A percentile compares a stretch with the other conserved stretches of the same genome.
Evolutionary conservation across 2,113 vertebrate species (phyloP).

Genomic region (Platichthys stellatus): DNA sequence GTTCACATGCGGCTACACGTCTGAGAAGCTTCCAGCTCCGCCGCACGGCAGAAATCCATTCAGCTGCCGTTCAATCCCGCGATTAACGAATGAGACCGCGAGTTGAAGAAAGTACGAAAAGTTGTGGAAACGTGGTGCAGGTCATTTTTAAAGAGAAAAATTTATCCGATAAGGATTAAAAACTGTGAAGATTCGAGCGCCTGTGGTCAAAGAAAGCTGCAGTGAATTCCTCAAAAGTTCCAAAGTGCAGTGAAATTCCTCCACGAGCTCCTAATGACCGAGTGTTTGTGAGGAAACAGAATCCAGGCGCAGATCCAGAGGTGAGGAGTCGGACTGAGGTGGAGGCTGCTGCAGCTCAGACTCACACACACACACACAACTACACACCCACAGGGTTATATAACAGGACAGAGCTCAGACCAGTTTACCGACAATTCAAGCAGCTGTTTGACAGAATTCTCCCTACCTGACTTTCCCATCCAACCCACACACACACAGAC

Average conservation of each 20-base stretch:
- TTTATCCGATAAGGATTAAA: background rate
- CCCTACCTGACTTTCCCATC: constrained; percentile 53
- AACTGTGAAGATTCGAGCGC: constrained; percentile 3
- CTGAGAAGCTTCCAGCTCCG: constrained; percentile 34
- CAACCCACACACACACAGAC: constrained; percentile 1
- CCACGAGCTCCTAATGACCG: constrained; percentile 19
- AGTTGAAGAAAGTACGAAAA: background rate
- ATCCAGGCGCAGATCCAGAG: constrained; percentile 45
- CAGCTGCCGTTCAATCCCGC: background rate
- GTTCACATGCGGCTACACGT: constrained; percentile 61
- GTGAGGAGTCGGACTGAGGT: constrained; percentile 66
- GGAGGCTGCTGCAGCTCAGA: constrained; percentile 51
- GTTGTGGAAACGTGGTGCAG: background rate
- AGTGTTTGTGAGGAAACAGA: constrained; percentile 15
- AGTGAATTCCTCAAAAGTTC: constrained; percentile 51
- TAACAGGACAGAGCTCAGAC: constrained; percentile 61
- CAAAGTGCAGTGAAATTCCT: constrained; percentile 31
- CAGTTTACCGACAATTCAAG: constrained; percentile 44
- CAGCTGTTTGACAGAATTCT: constrained; percentile 55
- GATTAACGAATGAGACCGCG: background rate
- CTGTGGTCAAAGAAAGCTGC: background rate
- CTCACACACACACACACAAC: constrained; percentile 21
- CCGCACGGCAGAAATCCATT: constrained; percentile 38
- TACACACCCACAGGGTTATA: constrained; percentile 45
- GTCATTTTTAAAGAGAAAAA: constrained; percentile 17